Percentiles rank a stretch among this genome's conserved stretches.
phyloP scores from a whole-genome alignment of 1,140 invertebrate genomes.

The Campoletis sonorensis region DNA sequence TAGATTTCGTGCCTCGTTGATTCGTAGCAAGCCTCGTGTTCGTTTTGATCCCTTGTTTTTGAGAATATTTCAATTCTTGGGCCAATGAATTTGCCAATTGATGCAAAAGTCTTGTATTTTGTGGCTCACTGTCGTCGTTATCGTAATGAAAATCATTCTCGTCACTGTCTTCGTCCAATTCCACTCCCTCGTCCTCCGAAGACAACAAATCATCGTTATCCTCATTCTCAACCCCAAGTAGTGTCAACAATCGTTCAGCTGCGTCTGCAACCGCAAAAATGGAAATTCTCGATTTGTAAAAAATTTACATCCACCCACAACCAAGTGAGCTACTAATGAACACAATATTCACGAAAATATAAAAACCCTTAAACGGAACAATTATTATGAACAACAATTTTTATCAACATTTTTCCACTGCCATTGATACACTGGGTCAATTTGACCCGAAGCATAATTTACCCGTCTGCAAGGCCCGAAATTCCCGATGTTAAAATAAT shows the following conservation, averaged over 20 bases:
- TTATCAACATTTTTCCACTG: no score
- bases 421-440: no score
- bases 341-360: no score
- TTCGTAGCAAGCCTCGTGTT: constrained; percentile 21
- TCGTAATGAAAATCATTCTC: constrained; percentile 59
- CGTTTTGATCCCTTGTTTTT: constrained; percentile 44
- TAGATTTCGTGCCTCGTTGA: constrained; percentile 24
- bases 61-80: constrained; percentile 64
- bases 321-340: no score
- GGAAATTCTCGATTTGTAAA: constrained; percentile 23
- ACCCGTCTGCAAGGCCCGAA: no score
- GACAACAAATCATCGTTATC: constrained; percentile 61
- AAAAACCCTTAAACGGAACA: no score
- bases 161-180: constrained; percentile 65
- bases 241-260: constrained; percentile 66
- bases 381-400: no score
- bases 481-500: no score
- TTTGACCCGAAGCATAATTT: no score
- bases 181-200: constrained; percentile 71
- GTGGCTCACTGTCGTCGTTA: constrained; percentile 53
- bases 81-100: constrained; percentile 67
- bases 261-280: constrained; percentile 60
- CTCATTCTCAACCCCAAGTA: constrained; percentile 64
- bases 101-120: constrained; percentile 64
- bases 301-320: no score